Percentiles rank a stretch among this genome's conserved stretches.
Evolutionary conservation across 2,113 vertebrate genomes (phyloP).

Genomic region (Acrocephalus arundinaceus): DNA sequence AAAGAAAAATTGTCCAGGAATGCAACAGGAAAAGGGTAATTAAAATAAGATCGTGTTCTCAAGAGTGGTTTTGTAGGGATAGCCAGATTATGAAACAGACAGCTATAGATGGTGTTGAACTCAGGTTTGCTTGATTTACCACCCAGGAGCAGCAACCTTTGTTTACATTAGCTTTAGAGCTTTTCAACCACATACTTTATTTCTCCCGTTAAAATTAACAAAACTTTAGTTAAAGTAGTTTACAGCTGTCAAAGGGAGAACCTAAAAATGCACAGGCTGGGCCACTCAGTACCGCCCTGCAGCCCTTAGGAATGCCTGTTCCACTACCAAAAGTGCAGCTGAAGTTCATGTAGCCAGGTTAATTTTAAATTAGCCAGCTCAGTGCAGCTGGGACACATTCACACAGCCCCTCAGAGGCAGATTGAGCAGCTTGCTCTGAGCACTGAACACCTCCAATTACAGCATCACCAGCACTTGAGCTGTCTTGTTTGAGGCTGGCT

Average conservation of each 20-base stretch:
- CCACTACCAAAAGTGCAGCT: neutral
- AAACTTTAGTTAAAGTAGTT: neutral
- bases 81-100: neutral
- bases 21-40: neutral
- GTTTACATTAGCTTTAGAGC: neutral
- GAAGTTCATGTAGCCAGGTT: neutral
- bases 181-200: neutral
- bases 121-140: neutral
- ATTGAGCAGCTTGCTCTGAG: neutral
- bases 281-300: neutral
- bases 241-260: neutral
- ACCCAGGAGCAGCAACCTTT: neutral
- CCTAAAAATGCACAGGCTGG: neutral
- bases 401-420: neutral
- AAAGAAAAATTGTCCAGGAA: neutral
- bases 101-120: neutral
- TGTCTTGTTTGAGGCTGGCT: neutral
- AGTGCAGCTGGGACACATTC: neutral
- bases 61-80: neutral
- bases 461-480: neutral
- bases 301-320: neutral
- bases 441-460: neutral
- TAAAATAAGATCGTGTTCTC: neutral
- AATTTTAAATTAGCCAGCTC: neutral
- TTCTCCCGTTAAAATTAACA: neutral